Evolutionary conservation across 1,140 invertebrate species (phyloP).

Genomic region (Pseudomyrmex gracilis): DNA sequence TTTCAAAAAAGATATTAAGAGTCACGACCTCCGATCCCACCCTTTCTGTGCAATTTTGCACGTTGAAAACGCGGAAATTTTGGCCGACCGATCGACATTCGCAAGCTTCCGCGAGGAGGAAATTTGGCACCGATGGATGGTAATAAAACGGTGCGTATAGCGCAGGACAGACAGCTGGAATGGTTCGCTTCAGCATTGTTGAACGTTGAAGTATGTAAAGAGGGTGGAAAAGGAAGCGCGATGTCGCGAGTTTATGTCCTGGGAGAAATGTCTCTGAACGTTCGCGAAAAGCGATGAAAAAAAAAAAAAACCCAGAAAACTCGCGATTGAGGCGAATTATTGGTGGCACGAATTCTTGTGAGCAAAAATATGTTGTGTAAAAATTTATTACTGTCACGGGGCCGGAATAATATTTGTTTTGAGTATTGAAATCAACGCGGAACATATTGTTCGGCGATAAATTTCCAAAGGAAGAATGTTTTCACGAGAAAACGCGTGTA

Average conservation of each 20-base stretch:
- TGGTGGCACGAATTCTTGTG: too few species aligned
- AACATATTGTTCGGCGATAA: too few species aligned
- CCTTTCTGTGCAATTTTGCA: conserved; percentile 10
- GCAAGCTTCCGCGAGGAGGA: conserved; percentile 68
- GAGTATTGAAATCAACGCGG: too few species aligned
- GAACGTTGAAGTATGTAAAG: conserved; percentile 17
- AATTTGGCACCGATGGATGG: conserved; percentile 43
- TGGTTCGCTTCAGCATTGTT: conserved; percentile 38
- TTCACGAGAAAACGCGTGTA: too few species aligned
- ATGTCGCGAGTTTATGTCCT: conserved; percentile 14
- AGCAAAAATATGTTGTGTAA: too few species aligned
- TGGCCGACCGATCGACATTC: conserved; percentile 71
- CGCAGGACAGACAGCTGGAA: conserved; percentile 20
- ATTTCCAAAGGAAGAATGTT: too few species aligned
- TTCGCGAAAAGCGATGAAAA: background rate
- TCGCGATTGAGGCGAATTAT: too few species aligned
- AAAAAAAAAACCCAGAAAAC: too few species aligned
- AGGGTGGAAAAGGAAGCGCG: background rate
- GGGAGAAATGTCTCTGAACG: conserved; percentile 12
- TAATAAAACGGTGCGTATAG: conserved; percentile 42
- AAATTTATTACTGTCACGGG: too few species aligned
- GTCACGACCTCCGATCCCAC: background rate
- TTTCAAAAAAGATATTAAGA: background rate
- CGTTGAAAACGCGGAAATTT: conserved; percentile 61
- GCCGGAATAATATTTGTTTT: too few species aligned